Evolutionary conservation across 2,888 invertebrate genomes (phyloP).

Genomic region (Ennomos fuscantarius): DNA sequence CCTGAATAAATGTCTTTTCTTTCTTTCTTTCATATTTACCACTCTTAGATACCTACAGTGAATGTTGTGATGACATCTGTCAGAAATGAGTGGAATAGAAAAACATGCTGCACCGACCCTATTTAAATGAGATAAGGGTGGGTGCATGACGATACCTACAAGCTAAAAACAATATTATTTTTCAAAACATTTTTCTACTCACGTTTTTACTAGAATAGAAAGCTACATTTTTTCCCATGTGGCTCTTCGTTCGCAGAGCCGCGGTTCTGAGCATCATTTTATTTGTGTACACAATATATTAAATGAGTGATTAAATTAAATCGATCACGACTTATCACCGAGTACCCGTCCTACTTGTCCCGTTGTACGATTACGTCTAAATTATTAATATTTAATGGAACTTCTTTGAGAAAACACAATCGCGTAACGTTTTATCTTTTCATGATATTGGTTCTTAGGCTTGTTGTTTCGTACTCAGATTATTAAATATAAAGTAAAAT

Average conservation of each 20-base stretch:
- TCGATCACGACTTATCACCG: conserved; percentile 44
- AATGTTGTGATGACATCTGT: too few species aligned
- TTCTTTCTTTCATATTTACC: too few species aligned
- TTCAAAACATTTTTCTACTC: conserved; percentile 32
- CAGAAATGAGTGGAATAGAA: too few species aligned
- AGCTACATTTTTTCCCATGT: conserved; percentile 59
- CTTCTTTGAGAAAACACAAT: conserved; percentile 40
- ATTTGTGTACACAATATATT: conserved; percentile 1
- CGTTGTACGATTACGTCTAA: conserved; percentile 36
- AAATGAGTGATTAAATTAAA: conserved; percentile 6
- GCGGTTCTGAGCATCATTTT: conserved; percentile 70
- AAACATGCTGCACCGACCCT: too few species aligned
- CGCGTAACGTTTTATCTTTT: conserved; percentile 36
- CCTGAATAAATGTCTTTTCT: too few species aligned
- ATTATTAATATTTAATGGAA: conserved; percentile 30
- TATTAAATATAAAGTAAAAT: background rate
- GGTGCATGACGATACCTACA: background rate
- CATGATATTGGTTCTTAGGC: conserved; percentile 26
- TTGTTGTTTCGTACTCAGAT: conserved; percentile 28
- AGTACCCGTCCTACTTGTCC: conserved; percentile 44
- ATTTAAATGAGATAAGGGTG: too few species aligned
- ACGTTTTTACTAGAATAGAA: conserved; percentile 71
- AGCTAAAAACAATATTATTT: background rate
- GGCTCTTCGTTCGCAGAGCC: conserved; percentile 61
- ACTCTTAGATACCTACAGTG: too few species aligned